Evolutionary conservation across 2,888 invertebrate species (phyloP), one percentile per base, ranked within the genome.

Genomic region (Aleiodes alternator): DNA sequence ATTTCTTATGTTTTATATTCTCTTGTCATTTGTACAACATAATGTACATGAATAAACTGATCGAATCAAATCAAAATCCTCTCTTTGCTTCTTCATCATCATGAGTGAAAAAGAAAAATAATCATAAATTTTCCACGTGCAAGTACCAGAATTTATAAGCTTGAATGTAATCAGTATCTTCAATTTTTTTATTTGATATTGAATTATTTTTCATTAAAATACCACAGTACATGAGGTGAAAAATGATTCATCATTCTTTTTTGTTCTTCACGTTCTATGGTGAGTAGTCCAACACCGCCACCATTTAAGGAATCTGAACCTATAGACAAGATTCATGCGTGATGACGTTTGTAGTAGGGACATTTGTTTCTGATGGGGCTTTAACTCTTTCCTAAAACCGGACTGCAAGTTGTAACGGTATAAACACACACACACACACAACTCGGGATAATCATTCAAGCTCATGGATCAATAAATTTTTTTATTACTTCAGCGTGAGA

Each of bases 361-460:
- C 59, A 59, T 14, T 34, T n/a, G 48, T 34, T 23, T 71, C 53
- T 53, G 75, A 73, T 68, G 75, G 51, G 56, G 75, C 72, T 72
- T 75, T 23, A 23, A 61, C 69, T 69, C 53, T 77, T 57, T 61
- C 71, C 71, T 70, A 55, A 48, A 68, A 68, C 68, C 51, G 50
- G 68, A 29, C 68, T 68, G 50, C 51, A 50, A 51, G 51, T 68
- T 68, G 51, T 68, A 68, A 68, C 68, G 68, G 68, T 68, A 31
- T 29, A 50, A 31, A 68, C 51, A 34, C 34, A 23, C 23, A 23
- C 23, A 23, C 23, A 23, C 23, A 23, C 23, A 66, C 48, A 61
- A 72, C 43, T 7, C 75, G 55, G 56, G 34, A 50, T 71, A 72
- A 75, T 69, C 34, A 59, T 77, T 75, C 38, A 74, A 76, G 69